Conservation (phyloP, 1,140 invertebrate genomes). For the Drosophila kurseongensis region DNA sequence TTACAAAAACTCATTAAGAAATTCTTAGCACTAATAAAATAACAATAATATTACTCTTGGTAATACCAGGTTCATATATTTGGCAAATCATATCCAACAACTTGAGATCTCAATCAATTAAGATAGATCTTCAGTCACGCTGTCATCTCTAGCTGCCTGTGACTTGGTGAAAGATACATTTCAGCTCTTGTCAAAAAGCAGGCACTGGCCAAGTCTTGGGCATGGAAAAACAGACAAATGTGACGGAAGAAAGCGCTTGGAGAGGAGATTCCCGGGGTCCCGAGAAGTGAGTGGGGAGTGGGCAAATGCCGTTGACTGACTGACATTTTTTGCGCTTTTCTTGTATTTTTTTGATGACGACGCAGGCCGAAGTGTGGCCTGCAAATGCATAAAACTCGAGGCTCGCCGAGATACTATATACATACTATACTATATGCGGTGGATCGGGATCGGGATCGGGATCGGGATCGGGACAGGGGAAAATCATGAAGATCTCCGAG, state of each 20-base stretch:
- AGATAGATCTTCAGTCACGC: slow-evolving; percentile 14
- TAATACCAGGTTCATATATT: no score
- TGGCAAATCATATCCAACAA: no score
- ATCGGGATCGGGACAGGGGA: slow-evolving; percentile 1
- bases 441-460: neutral
- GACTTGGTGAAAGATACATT: slow-evolving; percentile 79
- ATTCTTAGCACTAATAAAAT: no score
- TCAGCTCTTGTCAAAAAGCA: slow-evolving; percentile 80
- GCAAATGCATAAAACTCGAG: slow-evolving; percentile 78
- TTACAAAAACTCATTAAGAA: no score
- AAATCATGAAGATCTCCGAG: slow-evolving; percentile 58
- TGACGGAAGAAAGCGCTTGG: slow-evolving; percentile 73
- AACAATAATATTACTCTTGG: neutral
- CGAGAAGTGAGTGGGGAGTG: slow-evolving; percentile 7
- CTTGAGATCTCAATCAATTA: neutral
- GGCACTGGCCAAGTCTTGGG: slow-evolving; percentile 61
- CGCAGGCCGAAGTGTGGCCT: slow-evolving; percentile 70
- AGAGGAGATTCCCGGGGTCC: slow-evolving; percentile 8
- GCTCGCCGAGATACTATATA: slow-evolving; percentile 23
- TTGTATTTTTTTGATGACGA: slow-evolving; percentile 51
- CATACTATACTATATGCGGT: neutral
- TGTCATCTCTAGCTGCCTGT: slow-evolving; percentile 36
- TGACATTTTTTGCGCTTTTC: slow-evolving; percentile 67
- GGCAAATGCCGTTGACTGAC: slow-evolving; percentile 59
- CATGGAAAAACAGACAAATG: slow-evolving; percentile 74